These are phyloP conservation scores for Myotis yumanensis DNA, from an alignment of 2,113 vertebrate genomes.

Conservation along the genomic window DNA sequence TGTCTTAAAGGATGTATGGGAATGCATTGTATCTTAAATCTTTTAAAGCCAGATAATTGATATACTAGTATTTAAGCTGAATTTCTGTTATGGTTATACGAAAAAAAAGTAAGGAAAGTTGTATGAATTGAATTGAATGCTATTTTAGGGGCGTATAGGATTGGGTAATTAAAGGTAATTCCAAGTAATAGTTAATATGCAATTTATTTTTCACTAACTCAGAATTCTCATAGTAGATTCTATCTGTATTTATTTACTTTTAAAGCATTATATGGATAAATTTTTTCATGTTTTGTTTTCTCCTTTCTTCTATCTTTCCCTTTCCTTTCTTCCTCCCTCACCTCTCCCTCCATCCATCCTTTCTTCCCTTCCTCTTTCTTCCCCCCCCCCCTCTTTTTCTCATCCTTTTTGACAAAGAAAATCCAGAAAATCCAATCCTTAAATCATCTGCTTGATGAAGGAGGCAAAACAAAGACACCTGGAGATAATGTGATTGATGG, in stretches of 20 bases:
- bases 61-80: not conserved
- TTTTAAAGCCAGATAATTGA: not conserved
- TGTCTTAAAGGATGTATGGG: not conserved
- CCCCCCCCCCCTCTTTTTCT: not conserved
- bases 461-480: slow-evolving; percentile 67
- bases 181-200: not conserved
- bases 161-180: slow-evolving; percentile 17
- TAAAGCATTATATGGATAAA: slow-evolving; percentile 3
- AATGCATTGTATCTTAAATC: not conserved
- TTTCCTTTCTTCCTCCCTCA: not conserved
- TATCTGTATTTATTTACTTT: slow-evolving; percentile 39
- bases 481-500: slow-evolving; percentile 50
- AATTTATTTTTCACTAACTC: not conserved
- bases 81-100: not conserved
- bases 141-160: not conserved
- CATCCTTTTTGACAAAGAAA: slow-evolving; percentile 82
- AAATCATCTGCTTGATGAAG: slow-evolving; percentile 75
- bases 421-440: slow-evolving; percentile 88
- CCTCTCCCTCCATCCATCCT: not conserved
- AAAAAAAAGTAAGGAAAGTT: not conserved
- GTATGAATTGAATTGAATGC: not conserved
- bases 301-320: not conserved
- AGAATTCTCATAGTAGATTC: not conserved
- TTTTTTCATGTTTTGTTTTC: not conserved
- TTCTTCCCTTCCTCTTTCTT: not conserved